Evolutionary conservation across 2,797 vertebrate genomes (phyloP), one percentile per base, ranked within the genome.

Genomic region (Luscinia megarhynchos): DNA sequence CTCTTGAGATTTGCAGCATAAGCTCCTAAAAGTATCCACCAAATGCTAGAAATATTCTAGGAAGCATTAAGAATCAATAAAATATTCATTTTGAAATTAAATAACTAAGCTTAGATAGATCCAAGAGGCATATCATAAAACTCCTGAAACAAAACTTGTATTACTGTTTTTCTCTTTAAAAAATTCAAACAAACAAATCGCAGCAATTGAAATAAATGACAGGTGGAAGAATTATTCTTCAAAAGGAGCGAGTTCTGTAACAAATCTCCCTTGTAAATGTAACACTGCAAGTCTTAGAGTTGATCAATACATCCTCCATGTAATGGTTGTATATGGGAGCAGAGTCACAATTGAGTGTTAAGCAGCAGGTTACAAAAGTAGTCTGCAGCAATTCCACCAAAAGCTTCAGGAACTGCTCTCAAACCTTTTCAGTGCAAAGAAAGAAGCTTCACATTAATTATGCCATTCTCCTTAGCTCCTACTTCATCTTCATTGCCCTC

Each of bases 11-110:
- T 64, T 61, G 46, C 50, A 72, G 20, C 4, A 8, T 40, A 68
- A 78, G 7, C 54, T 87, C 69, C 36, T 51, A 78, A 72, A 80
- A 9, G 10, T 36, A 85, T 34, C 45, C 32, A 81, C 26, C 41
- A 78, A 81, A 69, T 48, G 17, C 34, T 40, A 55, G 4, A 78
- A 29, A 63, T 62, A 61, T 32, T 93, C 38, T 62, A 55, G 41
- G 55, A 93, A 69, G 43, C 40, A 76, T 59, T 89, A 84, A 79
- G 36, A 81, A 72, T 54, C 29, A 88, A 53, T 80, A 53, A 68
- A 50, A 89, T 78, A 75, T 36, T 90, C 53, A 72, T 54, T 92
- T 76, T 62, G n/a, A 81, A 90, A 81, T 78, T 51, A 62, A 78
- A 4, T 48, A 22, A 46, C n/a, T 40, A 72, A 77, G 32, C 34